A percentile compares a stretch with the other conserved stretches of the same genome.
Evolutionary conservation across 2,888 invertebrate species (phyloP).

Genomic region (Punctoribates punctum): DNA sequence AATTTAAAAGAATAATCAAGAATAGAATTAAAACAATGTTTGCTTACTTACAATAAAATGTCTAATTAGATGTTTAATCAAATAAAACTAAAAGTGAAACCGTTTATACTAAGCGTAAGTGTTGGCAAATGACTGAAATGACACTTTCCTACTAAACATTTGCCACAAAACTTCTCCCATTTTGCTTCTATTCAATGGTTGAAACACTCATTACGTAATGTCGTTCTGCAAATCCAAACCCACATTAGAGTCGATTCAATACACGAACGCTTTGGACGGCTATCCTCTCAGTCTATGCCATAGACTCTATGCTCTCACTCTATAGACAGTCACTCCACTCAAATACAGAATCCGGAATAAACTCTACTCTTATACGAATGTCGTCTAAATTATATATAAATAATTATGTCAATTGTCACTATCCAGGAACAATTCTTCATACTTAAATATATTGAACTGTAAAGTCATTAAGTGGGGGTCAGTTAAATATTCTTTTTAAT

Average conservation of each 20-base stretch:
- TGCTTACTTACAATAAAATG: slow-evolving; percentile 9
- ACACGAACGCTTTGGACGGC: neutral
- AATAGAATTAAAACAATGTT: neutral
- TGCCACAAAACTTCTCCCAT: slow-evolving; percentile 13
- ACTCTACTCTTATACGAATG: too few relatives aligned
- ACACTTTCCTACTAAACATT: slow-evolving; percentile 12
- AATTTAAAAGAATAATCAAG: neutral
- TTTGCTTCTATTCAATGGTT: slow-evolving; percentile 18
- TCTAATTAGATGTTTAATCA: slow-evolving; percentile 2
- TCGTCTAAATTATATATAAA: too few relatives aligned
- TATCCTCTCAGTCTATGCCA: neutral
- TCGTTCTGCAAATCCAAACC: slow-evolving; percentile 1
- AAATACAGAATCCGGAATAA: too few relatives aligned
- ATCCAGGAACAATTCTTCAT: too few relatives aligned
- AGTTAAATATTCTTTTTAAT: too few relatives aligned
- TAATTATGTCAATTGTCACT: too few relatives aligned
- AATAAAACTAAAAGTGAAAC: neutral
- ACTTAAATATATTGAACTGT: too few relatives aligned
- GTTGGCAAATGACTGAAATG: slow-evolving; percentile 22
- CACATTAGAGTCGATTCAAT: neutral
- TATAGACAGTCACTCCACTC: neutral
- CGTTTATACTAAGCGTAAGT: neutral
- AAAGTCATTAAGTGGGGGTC: too few relatives aligned
- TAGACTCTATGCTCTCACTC: neutral
- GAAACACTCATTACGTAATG: slow-evolving; percentile 19